Evolutionary conservation across 2,888 invertebrate species (phyloP), one percentile per base, ranked within the genome.

Genomic region (Hermaeophaga mercurialis): DNA sequence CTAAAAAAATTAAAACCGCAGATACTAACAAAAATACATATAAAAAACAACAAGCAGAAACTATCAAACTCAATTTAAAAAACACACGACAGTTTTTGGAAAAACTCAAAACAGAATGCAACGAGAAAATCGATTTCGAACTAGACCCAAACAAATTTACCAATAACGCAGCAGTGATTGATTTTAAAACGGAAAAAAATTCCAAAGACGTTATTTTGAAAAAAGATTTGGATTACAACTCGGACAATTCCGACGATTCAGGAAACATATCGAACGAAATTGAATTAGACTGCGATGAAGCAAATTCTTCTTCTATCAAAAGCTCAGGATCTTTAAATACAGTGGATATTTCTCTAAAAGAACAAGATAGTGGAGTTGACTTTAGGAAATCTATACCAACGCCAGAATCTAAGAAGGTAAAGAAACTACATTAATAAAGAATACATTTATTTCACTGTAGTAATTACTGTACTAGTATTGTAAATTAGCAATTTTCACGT

Each of bases 191-290:
- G 2, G 33, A 33, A 1, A 33, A 11, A 33, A 3, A 56, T 31
- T 38, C 7, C 12, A 28, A 33, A 28, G 45, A 7, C 4, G n/a
- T 54, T 9, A n/a, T 33, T 8, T 41, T 52, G 8, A 64, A 67
- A 17, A 62, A 62, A 36, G 54, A 59, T 22, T 54, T 71, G 50
- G 72, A 84, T 75, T 82, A 84, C 64, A 82, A 82, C 63, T 87
- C 87, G 4, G 87, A 87, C 68, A 88, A 89, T 68, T 71, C 89
- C 55, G 90, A 90, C 69, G 90, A 90, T 78, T 90, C 90, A 54
- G 90, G 90, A 58, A 89, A 90, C 77, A 90, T 89, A 66, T 90
- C 90, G 45, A 89, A 88, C 71, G 89, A 88, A 73, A 84, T 84
- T 69, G 85, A 86, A 58, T 60, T 70, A 54, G 74, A 75, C 56